Evolutionary conservation across 2,888 invertebrate genomes (phyloP), one percentile per base, ranked within the genome.

Genomic region (Sthenelais limicola): DNA sequence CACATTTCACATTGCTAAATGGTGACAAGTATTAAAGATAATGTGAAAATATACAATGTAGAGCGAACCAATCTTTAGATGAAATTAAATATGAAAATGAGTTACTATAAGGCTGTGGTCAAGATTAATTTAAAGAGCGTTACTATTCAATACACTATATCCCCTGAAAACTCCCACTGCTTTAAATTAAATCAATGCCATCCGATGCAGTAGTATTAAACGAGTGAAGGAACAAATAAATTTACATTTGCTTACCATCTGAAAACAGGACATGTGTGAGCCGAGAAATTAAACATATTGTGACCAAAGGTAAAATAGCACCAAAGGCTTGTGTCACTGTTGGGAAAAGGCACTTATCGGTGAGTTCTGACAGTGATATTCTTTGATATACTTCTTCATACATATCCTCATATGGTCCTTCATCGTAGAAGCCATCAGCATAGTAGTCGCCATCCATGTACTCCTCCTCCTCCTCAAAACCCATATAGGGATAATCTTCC

Each of bases 211-310:
- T n/a, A n/a, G n/a, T n/a, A n/a, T n/a, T n/a, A n/a, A n/a, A n/a
- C n/a, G n/a, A n/a, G n/a, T n/a, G n/a, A n/a, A n/a, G n/a, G n/a
- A n/a, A n/a, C n/a, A n/a, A n/a, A n/a, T n/a, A n/a, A 68, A 3
- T 48, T 9, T 12, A 7, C 9, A 33, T 49, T 12, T 49, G 71
- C 77, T 74, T 78, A 84, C 84, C 80, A 75, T 79, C 73, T 48
- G 78, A 75, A 3, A 78, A 75, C 35, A 85, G 73, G 30, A 77
- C 77, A 30, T 71, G 80, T 75, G 52, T 78, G 4, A 84, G 58
- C 54, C 82, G 80, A 71, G 80, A 83, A 9, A 82, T 74, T 67
- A 86, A 78, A 68, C 85, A 85, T 62, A 85, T 73, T n/a, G 82
- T 75, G 24, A 85, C 74, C 24, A 86, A 74, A 0, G 84, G 83